These are phyloP conservation scores for Agriotes lineatus DNA, from an alignment of 2,888 invertebrate species.

Conservation along the genomic window DNA sequence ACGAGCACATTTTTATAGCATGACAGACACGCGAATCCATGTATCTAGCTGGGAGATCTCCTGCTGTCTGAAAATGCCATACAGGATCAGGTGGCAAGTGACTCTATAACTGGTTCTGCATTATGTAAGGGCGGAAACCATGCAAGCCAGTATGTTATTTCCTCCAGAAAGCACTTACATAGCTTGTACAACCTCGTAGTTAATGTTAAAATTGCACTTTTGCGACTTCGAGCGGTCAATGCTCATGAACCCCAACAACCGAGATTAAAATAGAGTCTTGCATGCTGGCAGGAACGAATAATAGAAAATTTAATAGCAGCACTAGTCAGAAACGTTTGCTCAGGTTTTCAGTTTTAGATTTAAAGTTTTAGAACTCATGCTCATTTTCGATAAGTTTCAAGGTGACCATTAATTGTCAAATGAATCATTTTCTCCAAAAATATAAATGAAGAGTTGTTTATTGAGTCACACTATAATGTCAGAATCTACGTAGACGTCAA, in stretches of 20 bases:
- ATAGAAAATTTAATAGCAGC: too few species aligned
- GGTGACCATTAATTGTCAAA: too few species aligned
- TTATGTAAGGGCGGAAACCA: conserved; percentile 18
- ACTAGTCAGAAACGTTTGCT: too few species aligned
- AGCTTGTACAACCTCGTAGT: conserved; percentile 4
- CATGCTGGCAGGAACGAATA: too few species aligned
- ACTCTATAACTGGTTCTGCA: conserved; percentile 15
- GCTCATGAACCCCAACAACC: conserved; percentile 17
- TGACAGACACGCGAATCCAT: not conserved
- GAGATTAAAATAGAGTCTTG: conserved; percentile 12
- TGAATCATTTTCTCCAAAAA: too few species aligned
- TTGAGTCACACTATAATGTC: too few species aligned
- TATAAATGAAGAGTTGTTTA: too few species aligned
- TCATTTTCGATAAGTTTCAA: too few species aligned
- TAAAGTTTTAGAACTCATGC: too few species aligned
- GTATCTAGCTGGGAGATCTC: conserved; percentile 7
- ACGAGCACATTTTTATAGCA: too few species aligned
- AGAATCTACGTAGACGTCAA: too few species aligned
- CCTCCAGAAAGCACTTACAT: not conserved
- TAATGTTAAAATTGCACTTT: conserved; percentile 19
- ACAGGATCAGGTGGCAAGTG: conserved; percentile 15
- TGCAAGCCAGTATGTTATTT: conserved; percentile 5
- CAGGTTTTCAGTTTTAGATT: too few species aligned
- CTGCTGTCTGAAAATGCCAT: not conserved
- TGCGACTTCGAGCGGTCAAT: conserved; percentile 29